Evolutionary conservation across 2,797 vertebrate genomes (phyloP), one percentile per base, ranked within the genome.

Genomic region (Pachyuromys duprasi): DNA sequence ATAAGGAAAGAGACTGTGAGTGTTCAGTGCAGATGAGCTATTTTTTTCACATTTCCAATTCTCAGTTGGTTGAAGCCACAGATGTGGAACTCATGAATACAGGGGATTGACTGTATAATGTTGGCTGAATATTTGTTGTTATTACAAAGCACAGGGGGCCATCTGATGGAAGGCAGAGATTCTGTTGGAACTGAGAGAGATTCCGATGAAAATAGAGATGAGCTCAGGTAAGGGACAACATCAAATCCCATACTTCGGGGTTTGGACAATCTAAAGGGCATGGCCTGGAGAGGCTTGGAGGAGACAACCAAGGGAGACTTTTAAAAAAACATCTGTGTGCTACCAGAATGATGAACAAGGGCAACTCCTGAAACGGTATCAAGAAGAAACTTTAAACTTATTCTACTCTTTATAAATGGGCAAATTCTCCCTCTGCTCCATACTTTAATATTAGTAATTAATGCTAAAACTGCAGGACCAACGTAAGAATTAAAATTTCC

Each of bases 71-170:
- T 60, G 36, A 89, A 76, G 65, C 1, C 31, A 49, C 24, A 20
- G 72, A 69, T 76, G 62, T 28, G 49, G 49, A 90, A 49, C 39
- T 78, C 49, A 62, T 26, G 63, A n/a, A 76, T 84, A 90, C 39
- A 53, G 62, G 78, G 12, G 53, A 24, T 15, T 62, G 49, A 62
- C 49, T 62, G 39, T 57, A 57, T 36, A 84, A 39, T 76, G 60
- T 33, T 72, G 15, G 28, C 4, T 91, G 78, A 86, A 53, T 63
- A 31, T 74, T 87, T 87, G 72, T n/a, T 86, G n/a, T n/a, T 76
- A 55, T 74, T 82, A 94, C 74, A 76, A 92, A 93, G 45, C 78
- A 92, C 45, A 53, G 82, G 90, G 70, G 89, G 86, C 31, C 28
- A 24, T 49, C 18, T 6, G 39, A 67, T 39, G 42, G 39, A 39